Percentiles rank a stretch among this genome's conserved stretches.
Evolutionary conservation across 2,113 vertebrate genomes (phyloP).

Genomic region (Saguinus midas): DNA sequence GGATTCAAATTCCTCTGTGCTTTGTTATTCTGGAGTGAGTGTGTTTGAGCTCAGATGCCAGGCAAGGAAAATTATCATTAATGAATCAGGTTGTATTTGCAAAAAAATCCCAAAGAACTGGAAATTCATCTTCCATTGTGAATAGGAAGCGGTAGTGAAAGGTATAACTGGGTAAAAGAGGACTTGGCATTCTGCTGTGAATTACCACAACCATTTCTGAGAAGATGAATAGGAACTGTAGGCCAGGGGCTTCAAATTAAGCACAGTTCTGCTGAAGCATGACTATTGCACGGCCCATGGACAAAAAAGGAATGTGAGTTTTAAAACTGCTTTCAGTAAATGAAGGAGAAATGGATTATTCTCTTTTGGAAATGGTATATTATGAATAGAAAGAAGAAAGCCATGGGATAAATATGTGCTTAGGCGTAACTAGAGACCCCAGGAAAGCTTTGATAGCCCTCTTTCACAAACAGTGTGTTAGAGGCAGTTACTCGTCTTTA

Average conservation of each 20-base stretch:
- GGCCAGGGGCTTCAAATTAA: conserved; percentile 36
- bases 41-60: neutral
- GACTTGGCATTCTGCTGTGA: conserved; percentile 45
- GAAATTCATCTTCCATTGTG: conserved; percentile 52
- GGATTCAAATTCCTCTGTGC: conserved; percentile 41
- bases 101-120: conserved; percentile 49
- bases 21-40: conserved; percentile 42
- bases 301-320: neutral
- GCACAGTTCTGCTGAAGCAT: neutral
- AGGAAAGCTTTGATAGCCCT: neutral
- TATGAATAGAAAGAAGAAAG: neutral
- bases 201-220: conserved; percentile 45
- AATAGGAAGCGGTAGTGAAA: conserved; percentile 55
- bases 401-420: neutral
- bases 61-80: conserved; percentile 44
- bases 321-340: neutral
- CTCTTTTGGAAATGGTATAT: neutral
- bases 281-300: neutral
- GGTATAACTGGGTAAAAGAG: conserved; percentile 38
- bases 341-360: neutral
- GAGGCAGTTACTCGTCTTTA: neutral
- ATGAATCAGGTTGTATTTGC: neutral
- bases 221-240: neutral
- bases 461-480: neutral
- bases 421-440: neutral